These are phyloP conservation scores for Sebastes fasciatus DNA, from an alignment of 2,113 vertebrate genomes.

Conservation along the genomic window DNA sequence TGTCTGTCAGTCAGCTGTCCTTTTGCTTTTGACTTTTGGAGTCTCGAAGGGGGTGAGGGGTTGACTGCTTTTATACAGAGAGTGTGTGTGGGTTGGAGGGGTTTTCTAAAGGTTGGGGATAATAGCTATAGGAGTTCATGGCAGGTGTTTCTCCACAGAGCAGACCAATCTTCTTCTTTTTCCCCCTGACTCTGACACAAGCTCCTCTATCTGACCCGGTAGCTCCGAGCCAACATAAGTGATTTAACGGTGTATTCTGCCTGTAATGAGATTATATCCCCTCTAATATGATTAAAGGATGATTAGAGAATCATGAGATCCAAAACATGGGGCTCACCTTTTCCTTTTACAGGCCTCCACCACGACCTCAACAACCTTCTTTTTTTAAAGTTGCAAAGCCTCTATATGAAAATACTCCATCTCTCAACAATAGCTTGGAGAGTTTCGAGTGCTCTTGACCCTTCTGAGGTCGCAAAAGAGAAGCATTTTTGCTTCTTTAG, in stretches of 20 bases:
- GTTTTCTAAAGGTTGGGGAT: slow-evolving; percentile 61
- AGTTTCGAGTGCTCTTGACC: not conserved
- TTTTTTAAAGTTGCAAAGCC: not conserved
- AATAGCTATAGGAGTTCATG: slow-evolving; percentile 58
- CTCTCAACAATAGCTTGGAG: not conserved
- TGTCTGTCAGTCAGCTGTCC: slow-evolving; percentile 76
- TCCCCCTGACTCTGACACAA: not conserved
- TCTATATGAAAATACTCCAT: slow-evolving; percentile 4
- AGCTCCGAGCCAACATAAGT: slow-evolving; percentile 34
- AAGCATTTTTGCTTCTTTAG: not conserved
- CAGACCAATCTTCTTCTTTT: not conserved
- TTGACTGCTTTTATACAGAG: slow-evolving; percentile 51
- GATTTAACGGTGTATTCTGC: slow-evolving; percentile 47
- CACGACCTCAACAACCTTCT: not conserved
- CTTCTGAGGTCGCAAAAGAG: not conserved
- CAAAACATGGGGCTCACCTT: slow-evolving; percentile 18
- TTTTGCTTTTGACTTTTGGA: slow-evolving; percentile 74
- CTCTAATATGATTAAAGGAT: slow-evolving; percentile 35
- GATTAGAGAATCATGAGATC: slow-evolving; percentile 37
- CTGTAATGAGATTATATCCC: slow-evolving; percentile 56
- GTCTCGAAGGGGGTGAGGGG: slow-evolving; percentile 57
- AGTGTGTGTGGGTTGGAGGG: slow-evolving; percentile 14
- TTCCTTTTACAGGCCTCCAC: not conserved
- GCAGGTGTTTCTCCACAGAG: slow-evolving; percentile 69
- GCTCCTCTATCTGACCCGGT: slow-evolving; percentile 28